Evolutionary conservation across 2,797 vertebrate species (phyloP).

Genomic region (Macrochelys suwanniensis): DNA sequence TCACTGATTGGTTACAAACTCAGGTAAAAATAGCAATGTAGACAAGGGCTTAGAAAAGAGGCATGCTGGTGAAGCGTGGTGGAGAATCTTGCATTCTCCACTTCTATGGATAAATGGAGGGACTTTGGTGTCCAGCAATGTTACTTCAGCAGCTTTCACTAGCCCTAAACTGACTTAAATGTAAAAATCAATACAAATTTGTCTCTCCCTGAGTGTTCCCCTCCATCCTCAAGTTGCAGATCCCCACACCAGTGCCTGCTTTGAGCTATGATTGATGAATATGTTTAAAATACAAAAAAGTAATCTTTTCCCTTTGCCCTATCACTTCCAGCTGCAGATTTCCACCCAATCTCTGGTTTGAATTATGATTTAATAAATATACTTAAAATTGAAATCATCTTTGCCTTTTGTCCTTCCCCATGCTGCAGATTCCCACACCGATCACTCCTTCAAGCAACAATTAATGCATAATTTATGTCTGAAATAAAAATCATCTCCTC

Average conservation of each 20-base stretch:
- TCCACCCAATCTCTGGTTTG: constrained; percentile 71
- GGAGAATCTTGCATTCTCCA: constrained; percentile 32
- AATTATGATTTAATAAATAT: constrained; percentile 80
- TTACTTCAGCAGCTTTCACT: background rate
- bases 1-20: accelerated
- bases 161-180: background rate
- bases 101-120: background rate
- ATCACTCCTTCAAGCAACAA: constrained; percentile 72
- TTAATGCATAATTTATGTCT: constrained; percentile 79
- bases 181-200: background rate
- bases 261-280: constrained; percentile 45
- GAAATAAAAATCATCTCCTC: constrained; percentile 73
- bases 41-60: accelerated
- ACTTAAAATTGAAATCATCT: constrained; percentile 77
- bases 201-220: constrained; percentile 10
- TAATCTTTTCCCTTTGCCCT: constrained; percentile 57
- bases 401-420: constrained; percentile 56
- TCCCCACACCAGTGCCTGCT: constrained; percentile 32
- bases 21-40: accelerated
- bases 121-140: background rate
- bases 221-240: constrained; percentile 6
- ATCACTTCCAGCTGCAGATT: constrained; percentile 75
- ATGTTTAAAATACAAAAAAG: constrained; percentile 60
- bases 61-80: background rate
- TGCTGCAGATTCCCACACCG: constrained; percentile 65